These are phyloP conservation scores for Stegodyphus dumicola DNA, from an alignment of 1,140 invertebrate genomes.

Conservation along the genomic window DNA sequence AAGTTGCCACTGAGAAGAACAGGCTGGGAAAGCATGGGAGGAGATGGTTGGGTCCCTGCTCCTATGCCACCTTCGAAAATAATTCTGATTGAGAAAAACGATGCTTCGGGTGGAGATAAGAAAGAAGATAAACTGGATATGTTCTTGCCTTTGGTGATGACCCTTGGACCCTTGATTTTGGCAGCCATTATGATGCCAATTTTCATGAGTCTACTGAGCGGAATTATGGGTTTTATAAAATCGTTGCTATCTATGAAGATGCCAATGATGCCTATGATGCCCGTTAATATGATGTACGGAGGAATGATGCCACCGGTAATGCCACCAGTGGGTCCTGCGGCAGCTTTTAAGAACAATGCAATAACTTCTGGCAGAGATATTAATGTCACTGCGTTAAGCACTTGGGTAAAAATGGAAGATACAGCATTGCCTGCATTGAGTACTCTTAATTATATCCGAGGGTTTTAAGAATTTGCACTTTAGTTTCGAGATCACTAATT, in stretches of 20 bases:
- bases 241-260: conserved; percentile 44
- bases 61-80: conserved; percentile 27
- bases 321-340: neutral
- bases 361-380: too few relatives aligned
- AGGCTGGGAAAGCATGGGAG: conserved; percentile 30
- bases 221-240: conserved; percentile 46
- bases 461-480: too few relatives aligned
- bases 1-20: conserved; percentile 3
- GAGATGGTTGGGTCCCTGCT: conserved; percentile 6
- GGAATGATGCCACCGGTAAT: neutral
- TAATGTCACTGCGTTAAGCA: too few relatives aligned
- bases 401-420: too few relatives aligned
- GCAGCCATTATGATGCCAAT: conserved; percentile 38
- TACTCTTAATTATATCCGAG: too few relatives aligned
- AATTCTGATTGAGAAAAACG: conserved; percentile 5
- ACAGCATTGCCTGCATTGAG: too few relatives aligned
- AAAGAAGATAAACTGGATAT: conserved; percentile 42
- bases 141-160: conserved; percentile 28
- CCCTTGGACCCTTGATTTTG: conserved; percentile 30
- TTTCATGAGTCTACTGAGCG: conserved; percentile 38
- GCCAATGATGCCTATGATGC: conserved; percentile 2
- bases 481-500: too few relatives aligned
- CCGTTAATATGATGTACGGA: conserved; percentile 8
- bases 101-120: neutral
- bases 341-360: too few relatives aligned